These are phyloP conservation scores for Drosophila seguyi DNA, from an alignment of 1,140 invertebrate species.

Conservation along the genomic window DNA sequence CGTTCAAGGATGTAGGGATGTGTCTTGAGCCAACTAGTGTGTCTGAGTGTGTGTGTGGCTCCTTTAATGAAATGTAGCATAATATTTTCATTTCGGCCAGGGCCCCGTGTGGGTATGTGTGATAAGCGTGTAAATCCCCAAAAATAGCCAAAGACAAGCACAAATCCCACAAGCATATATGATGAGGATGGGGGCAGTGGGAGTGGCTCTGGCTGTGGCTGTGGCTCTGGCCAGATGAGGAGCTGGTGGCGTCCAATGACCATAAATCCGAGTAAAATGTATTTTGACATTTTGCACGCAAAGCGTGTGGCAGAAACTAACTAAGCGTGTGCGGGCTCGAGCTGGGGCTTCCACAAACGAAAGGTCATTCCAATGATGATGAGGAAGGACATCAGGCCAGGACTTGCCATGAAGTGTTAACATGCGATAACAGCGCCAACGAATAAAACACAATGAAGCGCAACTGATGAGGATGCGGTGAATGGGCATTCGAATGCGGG, in stretches of 20 bases:
- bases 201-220: constrained; percentile 26
- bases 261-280: constrained; percentile 83
- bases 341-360: constrained; percentile 38
- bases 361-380: constrained; percentile 80
- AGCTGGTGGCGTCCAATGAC: constrained; percentile 65
- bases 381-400: constrained; percentile 45
- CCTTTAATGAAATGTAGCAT: constrained; percentile 77
- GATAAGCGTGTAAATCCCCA: constrained; percentile 79
- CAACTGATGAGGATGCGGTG: constrained; percentile 68
- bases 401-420: constrained; percentile 82
- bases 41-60: constrained; percentile 17
- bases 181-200: constrained; percentile 25
- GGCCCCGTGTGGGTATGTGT: constrained; percentile 46
- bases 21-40: constrained; percentile 1
- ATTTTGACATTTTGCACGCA: constrained; percentile 83
- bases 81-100: constrained; percentile 71
- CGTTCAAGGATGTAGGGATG: constrained; percentile 43
- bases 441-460: constrained; percentile 81
- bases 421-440: constrained; percentile 71
- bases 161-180: constrained; percentile 45
- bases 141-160: constrained; percentile 73
- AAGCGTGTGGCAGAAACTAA: constrained; percentile 66
- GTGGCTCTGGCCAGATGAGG: constrained; percentile 25
- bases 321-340: constrained; percentile 62
- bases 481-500: constrained; percentile 41